Base-by-base conservation (phyloP, 2,113 vertebrate genomes). In the Stegastes partitus region DNA sequence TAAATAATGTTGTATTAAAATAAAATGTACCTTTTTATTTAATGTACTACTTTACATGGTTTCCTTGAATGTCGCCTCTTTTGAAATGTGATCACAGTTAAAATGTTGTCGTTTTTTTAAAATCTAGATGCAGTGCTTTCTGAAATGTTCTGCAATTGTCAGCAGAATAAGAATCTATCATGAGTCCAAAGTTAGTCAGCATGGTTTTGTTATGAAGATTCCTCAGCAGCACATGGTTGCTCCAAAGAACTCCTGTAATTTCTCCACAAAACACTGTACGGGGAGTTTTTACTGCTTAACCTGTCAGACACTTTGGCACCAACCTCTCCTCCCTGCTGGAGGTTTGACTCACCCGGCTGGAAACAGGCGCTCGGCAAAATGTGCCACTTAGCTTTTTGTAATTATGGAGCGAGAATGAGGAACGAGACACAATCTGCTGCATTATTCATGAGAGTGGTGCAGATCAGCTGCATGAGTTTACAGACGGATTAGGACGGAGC, bases 361-460 rank as follows among this genome's bases (percentile, higher is more conserved):
- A 76, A 77, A 64, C 34, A 22, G 10, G 55, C 34, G 10, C 62
- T 28, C 1, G 39, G 39, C 56, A 4, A 66, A 58, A 78, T 5
- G 12, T 25, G n/a, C 44, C 3, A 47, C 64, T 49, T 7, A 22
- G 11, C 49, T 34, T 31, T n/a, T 16, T 45, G 45, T 71, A 67
- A 85, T 79, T 79, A 81, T 86, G 61, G 21, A 70, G 69, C 14
- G 61, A 68, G 47, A 90, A 83, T 61, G 9, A 42, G 25, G 25
- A 67, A 12, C 3, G 25, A 53, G 81, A 79, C 79, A 51, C 12
- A 0, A 65, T 10, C 50, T 19, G 39, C 85, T 91, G 83, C 61
- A 86, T 91, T 67, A 91, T 89, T 75, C 0, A 91, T 87, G 82
- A 88, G 83, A 18, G 21, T 11, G 7, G 6, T 10, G 50, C 54